These are phyloP conservation scores for Paralichthys olivaceus DNA, from an alignment of 2,113 vertebrate genomes.

Conservation along the genomic window DNA sequence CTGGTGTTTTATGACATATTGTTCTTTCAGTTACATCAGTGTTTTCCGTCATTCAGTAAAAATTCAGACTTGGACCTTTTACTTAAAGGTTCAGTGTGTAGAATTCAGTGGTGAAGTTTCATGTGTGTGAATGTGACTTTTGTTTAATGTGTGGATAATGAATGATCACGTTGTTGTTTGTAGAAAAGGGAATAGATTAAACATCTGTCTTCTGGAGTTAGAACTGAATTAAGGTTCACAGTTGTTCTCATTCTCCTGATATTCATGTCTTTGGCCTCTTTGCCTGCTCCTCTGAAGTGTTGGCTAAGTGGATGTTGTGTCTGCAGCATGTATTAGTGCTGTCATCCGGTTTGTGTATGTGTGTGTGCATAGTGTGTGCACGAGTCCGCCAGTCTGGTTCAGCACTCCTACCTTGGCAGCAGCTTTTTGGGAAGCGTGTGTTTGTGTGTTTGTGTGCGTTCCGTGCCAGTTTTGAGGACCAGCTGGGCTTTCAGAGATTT, in stretches of 20 bases:
- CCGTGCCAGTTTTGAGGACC: constrained; percentile 74
- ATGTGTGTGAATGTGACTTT: too few species aligned
- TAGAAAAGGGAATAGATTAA: too few species aligned
- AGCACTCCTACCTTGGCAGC: constrained; percentile 66
- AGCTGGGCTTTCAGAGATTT: constrained; percentile 74
- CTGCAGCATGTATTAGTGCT: constrained; percentile 70
- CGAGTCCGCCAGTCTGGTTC: constrained; percentile 65
- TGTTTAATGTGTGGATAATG: too few species aligned
- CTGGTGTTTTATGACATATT: too few species aligned
- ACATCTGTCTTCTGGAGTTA: too few species aligned
- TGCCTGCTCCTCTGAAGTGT: constrained; percentile 48
- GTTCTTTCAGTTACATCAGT: too few species aligned
- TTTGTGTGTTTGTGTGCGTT: constrained; percentile 24
- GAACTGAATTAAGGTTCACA: neutral
- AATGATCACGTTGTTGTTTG: too few species aligned
- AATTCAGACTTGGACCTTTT: too few species aligned
- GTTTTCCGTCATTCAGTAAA: too few species aligned
- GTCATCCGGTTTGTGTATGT: constrained; percentile 45
- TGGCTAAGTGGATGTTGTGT: constrained; percentile 75
- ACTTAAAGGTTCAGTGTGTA: too few species aligned
- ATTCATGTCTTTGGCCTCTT: constrained; percentile 42
- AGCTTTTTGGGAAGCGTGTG: constrained; percentile 41
- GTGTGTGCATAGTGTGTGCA: constrained; percentile 13
- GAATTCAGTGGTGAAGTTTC: too few species aligned
- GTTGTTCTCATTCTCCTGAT: constrained; percentile 18